These are phyloP conservation scores for Semnornis frantzii DNA, from an alignment of 2,113 vertebrate genomes.

Conservation along the genomic window DNA sequence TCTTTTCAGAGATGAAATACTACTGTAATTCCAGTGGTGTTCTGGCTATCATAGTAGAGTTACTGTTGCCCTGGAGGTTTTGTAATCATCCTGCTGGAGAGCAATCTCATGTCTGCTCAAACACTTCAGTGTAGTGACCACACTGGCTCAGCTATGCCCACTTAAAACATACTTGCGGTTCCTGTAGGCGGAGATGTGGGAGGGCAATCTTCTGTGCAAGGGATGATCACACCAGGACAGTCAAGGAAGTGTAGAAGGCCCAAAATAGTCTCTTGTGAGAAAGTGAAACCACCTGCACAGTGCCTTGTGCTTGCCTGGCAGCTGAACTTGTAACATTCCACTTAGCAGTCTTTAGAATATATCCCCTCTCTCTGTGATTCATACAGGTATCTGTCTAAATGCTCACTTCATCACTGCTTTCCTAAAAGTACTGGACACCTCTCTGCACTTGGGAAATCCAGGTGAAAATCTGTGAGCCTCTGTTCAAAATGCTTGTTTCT, in stretches of 20 bases:
- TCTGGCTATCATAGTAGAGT: slow-evolving; percentile 16
- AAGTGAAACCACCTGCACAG: too few species aligned
- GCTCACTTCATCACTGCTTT: too few species aligned
- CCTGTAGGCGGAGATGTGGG: not conserved
- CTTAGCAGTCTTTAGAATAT: too few species aligned
- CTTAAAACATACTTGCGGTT: not conserved
- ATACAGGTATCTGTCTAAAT: too few species aligned
- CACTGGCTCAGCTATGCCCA: not conserved
- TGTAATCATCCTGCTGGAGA: not conserved
- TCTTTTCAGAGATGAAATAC: slow-evolving; percentile 39
- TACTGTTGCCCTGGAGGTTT: slow-evolving; percentile 12
- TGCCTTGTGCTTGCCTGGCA: too few species aligned
- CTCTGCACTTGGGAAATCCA: too few species aligned
- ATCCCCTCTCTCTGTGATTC: too few species aligned
- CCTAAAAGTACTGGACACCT: too few species aligned
- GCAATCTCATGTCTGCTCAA: not conserved
- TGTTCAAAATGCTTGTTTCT: too few species aligned
- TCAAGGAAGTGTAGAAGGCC: not conserved
- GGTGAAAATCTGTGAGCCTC: too few species aligned
- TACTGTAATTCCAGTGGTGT: not conserved
- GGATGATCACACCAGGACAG: not conserved
- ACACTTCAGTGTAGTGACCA: not conserved
- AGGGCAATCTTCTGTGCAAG: not conserved
- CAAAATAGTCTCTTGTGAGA: not conserved
- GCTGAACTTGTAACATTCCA: too few species aligned